These are phyloP conservation scores for Sebastolobus alascanus DNA, from an alignment of 2,797 vertebrate genomes.

Conservation along the genomic window DNA sequence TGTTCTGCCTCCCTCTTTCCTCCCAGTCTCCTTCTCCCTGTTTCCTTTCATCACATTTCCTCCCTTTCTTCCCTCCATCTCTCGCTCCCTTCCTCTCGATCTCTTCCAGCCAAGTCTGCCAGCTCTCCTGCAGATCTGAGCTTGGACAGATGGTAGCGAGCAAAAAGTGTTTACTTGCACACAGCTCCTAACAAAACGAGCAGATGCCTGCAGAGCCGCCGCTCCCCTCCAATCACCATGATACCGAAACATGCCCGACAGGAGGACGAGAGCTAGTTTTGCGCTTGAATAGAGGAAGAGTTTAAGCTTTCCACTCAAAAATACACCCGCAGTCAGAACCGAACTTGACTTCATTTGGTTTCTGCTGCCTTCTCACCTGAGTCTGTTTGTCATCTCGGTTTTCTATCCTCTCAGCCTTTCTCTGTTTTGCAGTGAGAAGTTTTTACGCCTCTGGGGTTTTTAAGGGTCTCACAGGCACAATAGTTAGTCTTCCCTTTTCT, in stretches of 20 bases:
- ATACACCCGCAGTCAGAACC: not conserved
- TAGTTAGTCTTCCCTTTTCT: not conserved
- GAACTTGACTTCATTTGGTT: slow-evolving; percentile 20
- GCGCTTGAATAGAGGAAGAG: not conserved
- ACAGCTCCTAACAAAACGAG: slow-evolving; percentile 75
- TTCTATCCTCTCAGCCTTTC: not conserved
- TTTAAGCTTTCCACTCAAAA: not conserved
- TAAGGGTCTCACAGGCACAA: slow-evolving; percentile 4
- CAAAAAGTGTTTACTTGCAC: slow-evolving; percentile 77
- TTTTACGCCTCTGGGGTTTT: slow-evolving; percentile 25
- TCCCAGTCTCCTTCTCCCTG: not conserved
- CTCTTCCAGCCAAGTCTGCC: slow-evolving; percentile 60
- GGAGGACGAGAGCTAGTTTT: slow-evolving; percentile 24
- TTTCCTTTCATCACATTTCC: slow-evolving; percentile 18
- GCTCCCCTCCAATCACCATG: slow-evolving; percentile 59
- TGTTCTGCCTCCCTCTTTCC: not conserved
- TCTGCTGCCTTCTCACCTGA: slow-evolving; percentile 23
- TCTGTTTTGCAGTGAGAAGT: not conserved
- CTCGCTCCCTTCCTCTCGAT: slow-evolving; percentile 12
- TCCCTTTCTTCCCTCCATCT: not conserved
- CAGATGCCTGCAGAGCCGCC: slow-evolving; percentile 80
- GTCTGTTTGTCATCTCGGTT: slow-evolving; percentile 30
- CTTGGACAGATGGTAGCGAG: slow-evolving; percentile 80
- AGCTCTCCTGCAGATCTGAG: slow-evolving; percentile 74
- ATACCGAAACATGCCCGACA: slow-evolving; percentile 51